These are phyloP conservation scores for Lasiurus borealis DNA, from an alignment of 2,113 vertebrate genomes.

Conservation along the genomic window DNA sequence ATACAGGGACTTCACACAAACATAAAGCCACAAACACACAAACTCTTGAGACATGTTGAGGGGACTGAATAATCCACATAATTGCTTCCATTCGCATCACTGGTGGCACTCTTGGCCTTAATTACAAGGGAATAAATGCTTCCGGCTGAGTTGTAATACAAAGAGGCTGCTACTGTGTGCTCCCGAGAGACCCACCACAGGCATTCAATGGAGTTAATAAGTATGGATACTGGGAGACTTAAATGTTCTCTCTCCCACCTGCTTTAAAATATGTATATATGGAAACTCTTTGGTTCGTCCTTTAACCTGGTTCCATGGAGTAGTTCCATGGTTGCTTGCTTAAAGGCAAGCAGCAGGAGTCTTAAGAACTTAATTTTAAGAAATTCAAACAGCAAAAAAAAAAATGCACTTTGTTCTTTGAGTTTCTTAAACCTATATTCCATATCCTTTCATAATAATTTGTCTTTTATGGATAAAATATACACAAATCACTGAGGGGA, in stretches of 20 bases:
- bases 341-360: constrained; percentile 85
- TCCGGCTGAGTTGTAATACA: constrained; percentile 59
- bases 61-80: constrained; percentile 6
- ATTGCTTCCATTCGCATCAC: constrained; percentile 19
- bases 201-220: constrained; percentile 74
- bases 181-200: constrained; percentile 63
- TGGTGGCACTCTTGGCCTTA: constrained; percentile 67
- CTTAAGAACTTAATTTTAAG: constrained; percentile 88
- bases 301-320: constrained; percentile 73
- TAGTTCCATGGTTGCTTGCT: constrained; percentile 85
- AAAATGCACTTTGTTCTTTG: constrained; percentile 85
- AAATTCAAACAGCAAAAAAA: constrained; percentile 85
- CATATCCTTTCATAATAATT: constrained; percentile 85
- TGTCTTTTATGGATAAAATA: constrained; percentile 87
- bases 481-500: constrained; percentile 75
- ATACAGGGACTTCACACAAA: not conserved
- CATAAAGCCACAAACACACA: constrained; percentile 24
- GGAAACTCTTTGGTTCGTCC: constrained; percentile 78
- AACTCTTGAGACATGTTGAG: constrained; percentile 19
- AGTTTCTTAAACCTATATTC: constrained; percentile 86
- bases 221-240: constrained; percentile 65
- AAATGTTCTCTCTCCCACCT: constrained; percentile 38
- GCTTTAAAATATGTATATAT: not conserved
- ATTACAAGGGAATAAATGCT: constrained; percentile 59
- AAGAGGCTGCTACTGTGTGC: constrained; percentile 53